Evolutionary conservation across 2,113 vertebrate genomes (phyloP).

Genomic region (Heloderma charlesbogerti): DNA sequence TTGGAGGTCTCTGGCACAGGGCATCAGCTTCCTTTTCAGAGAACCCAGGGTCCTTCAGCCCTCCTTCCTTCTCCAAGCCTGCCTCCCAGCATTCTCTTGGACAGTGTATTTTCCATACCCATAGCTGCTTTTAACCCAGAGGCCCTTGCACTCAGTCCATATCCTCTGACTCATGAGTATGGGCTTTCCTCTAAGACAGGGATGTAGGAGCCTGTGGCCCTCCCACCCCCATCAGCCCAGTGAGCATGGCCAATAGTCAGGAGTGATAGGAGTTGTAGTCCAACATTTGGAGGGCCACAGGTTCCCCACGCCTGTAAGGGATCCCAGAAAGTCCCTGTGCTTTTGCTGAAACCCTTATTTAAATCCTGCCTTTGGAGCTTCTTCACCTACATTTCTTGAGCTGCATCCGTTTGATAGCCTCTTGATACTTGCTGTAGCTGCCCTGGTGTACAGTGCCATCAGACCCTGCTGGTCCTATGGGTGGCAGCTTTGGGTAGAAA

Average conservation of each 20-base stretch:
- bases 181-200: neutral
- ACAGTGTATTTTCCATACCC: no score
- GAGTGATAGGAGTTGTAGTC: neutral
- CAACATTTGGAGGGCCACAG: neutral
- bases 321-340: neutral
- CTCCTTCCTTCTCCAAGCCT: neutral
- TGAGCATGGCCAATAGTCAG: neutral
- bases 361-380: neutral
- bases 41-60: neutral
- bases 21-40: neutral
- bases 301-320: neutral
- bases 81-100: neutral
- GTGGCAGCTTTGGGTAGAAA: conserved; percentile 56
- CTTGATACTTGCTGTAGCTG: conserved; percentile 72
- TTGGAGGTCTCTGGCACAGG: neutral
- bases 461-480: conserved; percentile 53
- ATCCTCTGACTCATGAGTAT: neutral
- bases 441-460: conserved; percentile 62
- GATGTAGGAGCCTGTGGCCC: neutral
- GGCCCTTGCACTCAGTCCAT: neutral
- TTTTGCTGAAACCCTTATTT: neutral
- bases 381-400: conserved; percentile 70
- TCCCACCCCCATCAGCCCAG: neutral
- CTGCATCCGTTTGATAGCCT: conserved; percentile 60
- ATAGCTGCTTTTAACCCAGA: neutral